phyloP scores from a whole-genome alignment of 2,113 vertebrate species.

The Eurypyga helias region DNA sequence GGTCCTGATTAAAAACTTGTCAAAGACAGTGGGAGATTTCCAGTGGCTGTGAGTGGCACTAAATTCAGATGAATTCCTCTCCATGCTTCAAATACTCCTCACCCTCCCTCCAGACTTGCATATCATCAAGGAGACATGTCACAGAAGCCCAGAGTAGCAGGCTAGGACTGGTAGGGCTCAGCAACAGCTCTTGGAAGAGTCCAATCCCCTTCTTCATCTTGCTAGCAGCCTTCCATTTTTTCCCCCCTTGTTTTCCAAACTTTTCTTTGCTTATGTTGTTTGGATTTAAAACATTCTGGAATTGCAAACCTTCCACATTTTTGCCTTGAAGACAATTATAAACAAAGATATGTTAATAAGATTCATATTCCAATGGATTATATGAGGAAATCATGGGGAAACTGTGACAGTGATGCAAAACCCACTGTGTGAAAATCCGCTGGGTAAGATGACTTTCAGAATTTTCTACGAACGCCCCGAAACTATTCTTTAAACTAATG shows the following conservation, averaged over 20 bases:
- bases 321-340: constrained; percentile 32
- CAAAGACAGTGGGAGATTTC: neutral
- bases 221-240: neutral
- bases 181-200: neutral
- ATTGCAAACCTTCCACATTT: neutral
- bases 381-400: neutral
- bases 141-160: neutral
- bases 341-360: constrained; percentile 15
- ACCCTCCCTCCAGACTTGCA: neutral
- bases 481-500: neutral
- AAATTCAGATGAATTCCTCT: neutral
- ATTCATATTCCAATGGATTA: neutral
- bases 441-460: neutral
- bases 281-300: constrained; percentile 24
- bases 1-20: neutral
- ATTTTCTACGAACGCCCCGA: constrained; percentile 10
- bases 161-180: neutral
- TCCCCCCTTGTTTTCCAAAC: neutral
- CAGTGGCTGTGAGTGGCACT: neutral
- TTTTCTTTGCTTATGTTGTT: neutral
- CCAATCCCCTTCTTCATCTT: neutral
- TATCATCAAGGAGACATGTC: neutral
- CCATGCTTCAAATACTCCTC: neutral
- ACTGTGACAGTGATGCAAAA: constrained; percentile 4
- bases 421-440: neutral